Evolutionary conservation across 1,140 invertebrate species (phyloP).

Genomic region (Hestina assimilis): DNA sequence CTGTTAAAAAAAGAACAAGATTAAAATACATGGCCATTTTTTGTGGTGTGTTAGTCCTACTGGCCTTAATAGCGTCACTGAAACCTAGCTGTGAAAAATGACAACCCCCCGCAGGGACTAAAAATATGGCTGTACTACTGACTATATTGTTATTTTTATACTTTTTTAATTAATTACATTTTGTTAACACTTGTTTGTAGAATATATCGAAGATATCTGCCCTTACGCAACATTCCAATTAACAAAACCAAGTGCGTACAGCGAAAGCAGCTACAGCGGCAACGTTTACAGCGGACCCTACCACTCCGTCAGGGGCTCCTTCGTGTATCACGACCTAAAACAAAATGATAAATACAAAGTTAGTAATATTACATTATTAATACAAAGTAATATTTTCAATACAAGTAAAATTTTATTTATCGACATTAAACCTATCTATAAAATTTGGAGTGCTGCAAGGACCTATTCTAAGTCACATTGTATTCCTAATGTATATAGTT

Average conservation of each 20-base stretch:
- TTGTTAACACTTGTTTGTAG: constrained; percentile 62
- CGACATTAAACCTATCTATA: background rate
- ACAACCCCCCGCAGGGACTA: too few species aligned
- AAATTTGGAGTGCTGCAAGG: constrained; percentile 1
- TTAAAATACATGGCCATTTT: too few species aligned
- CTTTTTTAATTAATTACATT: constrained; percentile 6
- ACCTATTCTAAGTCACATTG: background rate
- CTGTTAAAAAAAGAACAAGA: too few species aligned
- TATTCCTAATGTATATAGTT: background rate
- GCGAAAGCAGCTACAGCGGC: constrained; percentile 92
- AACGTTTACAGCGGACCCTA: constrained; percentile 91
- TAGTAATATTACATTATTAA: background rate
- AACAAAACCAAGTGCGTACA: constrained; percentile 89
- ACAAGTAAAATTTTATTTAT: too few species aligned
- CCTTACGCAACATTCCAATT: constrained; percentile 94
- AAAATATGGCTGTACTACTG: too few species aligned
- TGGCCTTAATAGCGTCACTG: too few species aligned
- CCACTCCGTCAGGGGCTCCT: constrained; percentile 91
- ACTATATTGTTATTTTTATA: background rate
- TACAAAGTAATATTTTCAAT: constrained; percentile 3
- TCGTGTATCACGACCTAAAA: constrained; percentile 92
- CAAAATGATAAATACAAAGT: constrained; percentile 82
- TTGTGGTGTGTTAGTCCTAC: too few species aligned
- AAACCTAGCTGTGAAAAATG: too few species aligned
- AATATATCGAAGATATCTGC: constrained; percentile 94